These are phyloP conservation scores for Heliconius himera DNA, from an alignment of 1,140 invertebrate genomes.

Conservation along the genomic window DNA sequence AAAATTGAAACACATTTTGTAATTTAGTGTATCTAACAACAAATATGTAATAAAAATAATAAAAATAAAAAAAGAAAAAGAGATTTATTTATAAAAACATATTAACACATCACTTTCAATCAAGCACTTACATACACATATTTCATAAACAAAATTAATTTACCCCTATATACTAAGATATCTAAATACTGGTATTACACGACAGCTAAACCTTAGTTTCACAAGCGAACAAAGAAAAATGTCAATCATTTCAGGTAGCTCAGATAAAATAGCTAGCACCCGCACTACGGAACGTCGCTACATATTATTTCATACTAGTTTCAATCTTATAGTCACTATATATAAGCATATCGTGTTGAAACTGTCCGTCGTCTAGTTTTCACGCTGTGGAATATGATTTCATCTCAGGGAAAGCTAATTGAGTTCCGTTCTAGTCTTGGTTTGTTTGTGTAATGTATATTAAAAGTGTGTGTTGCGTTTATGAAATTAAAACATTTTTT, in stretches of 20 bases:
- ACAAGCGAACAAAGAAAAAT: background rate
- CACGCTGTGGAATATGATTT: conserved; percentile 55
- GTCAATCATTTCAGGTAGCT: conserved; percentile 39
- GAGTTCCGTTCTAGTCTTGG: conserved; percentile 29
- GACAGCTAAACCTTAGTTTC: background rate
- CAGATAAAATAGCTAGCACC: conserved; percentile 52
- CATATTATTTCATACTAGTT: background rate
- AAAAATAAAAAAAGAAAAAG: too few relatives aligned
- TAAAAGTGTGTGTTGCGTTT: background rate
- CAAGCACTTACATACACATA: too few relatives aligned
- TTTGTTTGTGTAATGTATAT: background rate
- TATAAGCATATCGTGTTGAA: background rate
- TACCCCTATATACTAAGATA: background rate
- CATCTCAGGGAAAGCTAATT: conserved; percentile 59
- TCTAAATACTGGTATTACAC: background rate
- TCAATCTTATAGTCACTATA: background rate
- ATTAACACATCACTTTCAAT: too few relatives aligned
- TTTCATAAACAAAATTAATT: background rate
- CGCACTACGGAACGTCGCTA: conserved; percentile 50
- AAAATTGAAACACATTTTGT: too few relatives aligned
- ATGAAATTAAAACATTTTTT: background rate
- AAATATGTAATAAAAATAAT: too few relatives aligned
- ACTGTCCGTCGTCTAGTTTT: conserved; percentile 48
- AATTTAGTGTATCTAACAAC: too few relatives aligned
- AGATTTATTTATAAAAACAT: too few relatives aligned